Percentiles rank a stretch among this genome's conserved stretches.
Conservation (phyloP, 2,797 vertebrate genomes). For the Alfaro cultratus region DNA sequence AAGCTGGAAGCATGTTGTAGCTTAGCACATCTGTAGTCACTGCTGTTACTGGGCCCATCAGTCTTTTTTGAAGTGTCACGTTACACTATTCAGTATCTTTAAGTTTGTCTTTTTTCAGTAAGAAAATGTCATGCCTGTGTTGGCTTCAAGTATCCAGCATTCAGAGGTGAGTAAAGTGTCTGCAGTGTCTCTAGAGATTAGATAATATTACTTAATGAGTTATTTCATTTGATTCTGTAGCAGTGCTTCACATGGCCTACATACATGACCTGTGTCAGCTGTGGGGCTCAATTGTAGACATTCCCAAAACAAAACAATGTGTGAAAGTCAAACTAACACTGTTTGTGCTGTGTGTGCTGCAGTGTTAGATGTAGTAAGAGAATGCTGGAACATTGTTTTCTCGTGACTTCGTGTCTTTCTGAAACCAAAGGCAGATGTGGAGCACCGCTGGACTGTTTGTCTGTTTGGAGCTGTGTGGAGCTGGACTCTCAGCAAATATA, state of each 20-base stretch:
- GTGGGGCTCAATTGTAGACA: not conserved
- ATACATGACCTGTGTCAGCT: not conserved
- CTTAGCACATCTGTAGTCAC: constrained; percentile 16
- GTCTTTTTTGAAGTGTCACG: not conserved
- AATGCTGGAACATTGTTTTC: not conserved
- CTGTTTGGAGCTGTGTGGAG: constrained; percentile 33
- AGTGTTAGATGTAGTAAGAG: not conserved
- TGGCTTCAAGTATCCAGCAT: not conserved
- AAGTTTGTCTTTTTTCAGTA: not conserved
- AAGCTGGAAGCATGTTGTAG: constrained; percentile 8
- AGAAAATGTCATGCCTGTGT: not conserved
- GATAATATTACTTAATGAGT: not conserved
- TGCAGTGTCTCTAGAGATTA: not conserved
- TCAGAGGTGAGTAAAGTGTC: not conserved
- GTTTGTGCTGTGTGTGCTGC: not conserved
- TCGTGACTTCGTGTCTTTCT: not conserved
- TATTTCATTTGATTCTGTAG: not conserved
- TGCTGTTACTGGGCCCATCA: not conserved
- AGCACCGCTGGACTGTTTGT: constrained; percentile 27
- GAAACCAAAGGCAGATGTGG: not conserved
- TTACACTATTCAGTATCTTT: not conserved
- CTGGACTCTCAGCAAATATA: constrained; percentile 42
- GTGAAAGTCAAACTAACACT: not conserved
- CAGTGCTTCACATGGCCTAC: not conserved
- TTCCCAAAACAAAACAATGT: not conserved